Evolutionary conservation across 2,113 vertebrate species (phyloP).

Genomic region (Chaetodon trifascialis): DNA sequence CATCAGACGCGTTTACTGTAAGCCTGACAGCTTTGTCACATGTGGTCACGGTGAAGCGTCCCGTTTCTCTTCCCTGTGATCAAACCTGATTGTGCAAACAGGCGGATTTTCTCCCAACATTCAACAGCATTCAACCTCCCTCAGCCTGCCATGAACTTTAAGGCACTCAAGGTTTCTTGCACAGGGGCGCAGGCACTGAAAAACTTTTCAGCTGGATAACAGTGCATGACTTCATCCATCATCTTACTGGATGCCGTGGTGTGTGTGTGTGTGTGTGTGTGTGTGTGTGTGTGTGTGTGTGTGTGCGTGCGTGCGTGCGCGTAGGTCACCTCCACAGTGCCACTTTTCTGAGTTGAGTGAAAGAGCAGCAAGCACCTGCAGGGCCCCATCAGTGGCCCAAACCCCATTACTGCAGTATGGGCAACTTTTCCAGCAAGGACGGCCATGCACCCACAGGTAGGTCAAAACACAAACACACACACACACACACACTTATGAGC

Average conservation of each 20-base stretch:
- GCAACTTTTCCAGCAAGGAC: slow-evolving; percentile 84
- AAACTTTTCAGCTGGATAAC: slow-evolving; percentile 20
- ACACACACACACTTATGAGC: not conserved
- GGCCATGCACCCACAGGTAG: slow-evolving; percentile 80
- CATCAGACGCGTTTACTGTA: too few species aligned
- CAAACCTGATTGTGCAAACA: slow-evolving; percentile 8
- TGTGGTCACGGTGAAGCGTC: not conserved
- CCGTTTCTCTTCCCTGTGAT: slow-evolving; percentile 6
- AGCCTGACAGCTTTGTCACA: slow-evolving; percentile 1
- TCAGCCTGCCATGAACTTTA: not conserved
- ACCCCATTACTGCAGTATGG: slow-evolving; percentile 76
- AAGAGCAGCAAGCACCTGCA: slow-evolving; percentile 58
- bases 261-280: slow-evolving; percentile 30
- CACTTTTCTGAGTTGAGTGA: slow-evolving; percentile 46
- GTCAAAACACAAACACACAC: slow-evolving; percentile 18
- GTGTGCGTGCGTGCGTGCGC: slow-evolving; percentile 30
- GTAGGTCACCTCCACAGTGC: slow-evolving; percentile 48
- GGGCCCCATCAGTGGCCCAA: slow-evolving; percentile 50
- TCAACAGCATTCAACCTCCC: not conserved
- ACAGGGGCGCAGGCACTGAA: not conserved
- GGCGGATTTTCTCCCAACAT: slow-evolving; percentile 3
- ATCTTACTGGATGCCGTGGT: slow-evolving; percentile 14
- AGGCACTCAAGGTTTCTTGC: not conserved
- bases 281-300: slow-evolving; percentile 24
- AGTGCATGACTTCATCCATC: slow-evolving; percentile 29